Conservation (phyloP, 92 coral and sea anemone genomes). For the Umimayanthus chanpuru region DNA sequence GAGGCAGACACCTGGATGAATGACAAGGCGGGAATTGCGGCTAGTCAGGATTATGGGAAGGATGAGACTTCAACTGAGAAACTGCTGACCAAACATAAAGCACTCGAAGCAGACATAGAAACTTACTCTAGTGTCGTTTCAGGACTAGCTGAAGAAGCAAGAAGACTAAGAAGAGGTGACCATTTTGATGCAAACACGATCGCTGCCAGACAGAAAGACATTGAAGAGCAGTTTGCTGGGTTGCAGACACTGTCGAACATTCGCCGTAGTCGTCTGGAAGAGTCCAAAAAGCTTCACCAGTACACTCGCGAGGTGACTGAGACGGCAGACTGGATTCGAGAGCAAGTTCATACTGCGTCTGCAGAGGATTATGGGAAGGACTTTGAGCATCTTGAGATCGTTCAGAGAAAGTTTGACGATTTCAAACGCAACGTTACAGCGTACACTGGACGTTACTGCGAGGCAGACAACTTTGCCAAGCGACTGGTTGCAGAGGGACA, state of each 20-base stretch:
- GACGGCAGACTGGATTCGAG: conserved; percentile 90
- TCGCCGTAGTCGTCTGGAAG: conserved; percentile 81
- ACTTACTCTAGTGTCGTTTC: conserved; percentile 66
- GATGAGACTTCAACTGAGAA: conserved; percentile 87
- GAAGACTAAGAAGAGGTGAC: conserved; percentile 64
- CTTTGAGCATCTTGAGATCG: conserved; percentile 91
- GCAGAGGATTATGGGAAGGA: conserved; percentile 97
- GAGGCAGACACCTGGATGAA: conserved; percentile 99
- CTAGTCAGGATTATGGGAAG: conserved; percentile 94
- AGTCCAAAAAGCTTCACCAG: conserved; percentile 87
- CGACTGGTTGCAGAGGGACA: conserved; percentile 94
- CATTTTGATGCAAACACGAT: conserved; percentile 77
- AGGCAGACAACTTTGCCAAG: conserved; percentile 90
- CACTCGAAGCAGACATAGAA: conserved; percentile 84
- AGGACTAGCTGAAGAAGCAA: conserved; percentile 78
- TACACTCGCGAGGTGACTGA: conserved; percentile 92
- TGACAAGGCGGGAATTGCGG: conserved; percentile 93
- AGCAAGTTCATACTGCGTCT: conserved; percentile 86
- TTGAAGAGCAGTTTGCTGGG: conserved; percentile 89
- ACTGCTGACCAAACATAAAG: conserved; percentile 82
- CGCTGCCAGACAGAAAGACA: conserved; percentile 86
- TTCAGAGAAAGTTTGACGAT: conserved; percentile 88
- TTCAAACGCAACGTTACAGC: conserved; percentile 74
- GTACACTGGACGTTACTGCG: conserved; percentile 76
- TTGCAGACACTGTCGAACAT: conserved; percentile 74